These are phyloP conservation scores for Galago senegalensis DNA, from an alignment of 2,797 vertebrate species.

Conservation along the genomic window DNA sequence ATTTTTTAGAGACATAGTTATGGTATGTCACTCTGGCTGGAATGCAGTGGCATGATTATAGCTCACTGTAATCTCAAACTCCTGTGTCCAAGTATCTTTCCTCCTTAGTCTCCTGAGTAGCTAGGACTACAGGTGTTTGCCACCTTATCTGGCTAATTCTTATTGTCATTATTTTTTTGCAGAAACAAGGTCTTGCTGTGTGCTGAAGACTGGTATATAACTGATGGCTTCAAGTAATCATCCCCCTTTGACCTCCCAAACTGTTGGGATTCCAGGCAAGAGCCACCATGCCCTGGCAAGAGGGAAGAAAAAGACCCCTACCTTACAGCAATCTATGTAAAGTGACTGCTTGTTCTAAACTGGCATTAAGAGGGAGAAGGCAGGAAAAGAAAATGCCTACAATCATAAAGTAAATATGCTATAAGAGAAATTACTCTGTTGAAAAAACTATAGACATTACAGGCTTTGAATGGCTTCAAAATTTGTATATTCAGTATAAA, in stretches of 20 bases:
- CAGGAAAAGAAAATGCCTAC: conserved; percentile 59
- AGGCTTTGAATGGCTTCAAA: conserved; percentile 61
- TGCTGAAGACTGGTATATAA: not conserved
- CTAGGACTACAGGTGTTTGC: not conserved
- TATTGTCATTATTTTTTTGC: not conserved
- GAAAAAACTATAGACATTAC: conserved; percentile 71
- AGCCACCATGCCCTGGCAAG: not conserved
- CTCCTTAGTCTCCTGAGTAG: not conserved
- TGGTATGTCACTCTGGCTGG: not conserved
- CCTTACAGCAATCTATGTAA: conserved; percentile 59
- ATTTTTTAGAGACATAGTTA: not conserved
- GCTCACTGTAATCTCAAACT: not conserved
- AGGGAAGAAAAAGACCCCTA: not conserved
- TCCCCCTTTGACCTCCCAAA: not conserved
- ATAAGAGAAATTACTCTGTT: conserved; percentile 72
- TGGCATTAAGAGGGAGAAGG: conserved; percentile 63
- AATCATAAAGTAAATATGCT: conserved; percentile 62
- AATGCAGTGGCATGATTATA: not conserved
- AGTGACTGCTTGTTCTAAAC: conserved; percentile 40
- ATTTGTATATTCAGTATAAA: conserved; percentile 64
- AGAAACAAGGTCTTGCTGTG: not conserved
- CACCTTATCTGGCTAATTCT: not conserved
- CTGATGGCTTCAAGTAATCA: not conserved
- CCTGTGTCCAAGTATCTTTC: not conserved
- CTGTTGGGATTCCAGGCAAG: not conserved